phyloP scores from a whole-genome alignment of 1,140 invertebrate species.

The Drosophila mauritiana region DNA sequence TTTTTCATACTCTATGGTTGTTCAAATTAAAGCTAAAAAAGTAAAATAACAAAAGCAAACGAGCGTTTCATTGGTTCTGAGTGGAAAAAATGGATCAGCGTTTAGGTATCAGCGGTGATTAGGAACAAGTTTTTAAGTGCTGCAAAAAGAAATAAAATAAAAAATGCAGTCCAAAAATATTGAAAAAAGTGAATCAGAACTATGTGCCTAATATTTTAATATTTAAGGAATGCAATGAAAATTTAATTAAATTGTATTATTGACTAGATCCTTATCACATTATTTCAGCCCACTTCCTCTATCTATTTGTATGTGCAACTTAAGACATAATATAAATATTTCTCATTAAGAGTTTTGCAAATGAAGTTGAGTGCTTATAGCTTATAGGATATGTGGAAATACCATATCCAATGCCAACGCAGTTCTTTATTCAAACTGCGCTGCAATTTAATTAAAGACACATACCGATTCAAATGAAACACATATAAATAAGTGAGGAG shows the following conservation, averaged over 20 bases:
- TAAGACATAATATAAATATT: background rate
- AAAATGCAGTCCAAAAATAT: background rate
- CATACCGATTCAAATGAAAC: slow-evolving; percentile 12
- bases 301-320: too few species aligned
- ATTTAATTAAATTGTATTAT: too few species aligned
- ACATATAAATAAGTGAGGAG: slow-evolving; percentile 49
- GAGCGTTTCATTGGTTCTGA: background rate
- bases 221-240: too few species aligned
- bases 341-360: background rate
- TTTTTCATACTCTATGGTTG: slow-evolving; percentile 26
- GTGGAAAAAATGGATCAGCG: slow-evolving; percentile 3
- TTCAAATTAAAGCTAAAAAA: background rate
- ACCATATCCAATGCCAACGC: background rate
- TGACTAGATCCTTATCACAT: too few species aligned
- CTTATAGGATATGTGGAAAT: background rate
- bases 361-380: too few species aligned
- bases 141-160: slow-evolving; percentile 2
- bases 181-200: background rate
- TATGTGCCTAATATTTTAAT: too few species aligned
- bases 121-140: slow-evolving; percentile 15
- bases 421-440: slow-evolving; percentile 8
- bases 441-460: slow-evolving; percentile 55
- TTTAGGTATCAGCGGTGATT: slow-evolving; percentile 1
- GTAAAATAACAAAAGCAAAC: background rate
- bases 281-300: too few species aligned